Evolutionary conservation across 1,140 invertebrate genomes (phyloP), one percentile per base, ranked within the genome.

Genomic region (Drosophila kepulauana): DNA sequence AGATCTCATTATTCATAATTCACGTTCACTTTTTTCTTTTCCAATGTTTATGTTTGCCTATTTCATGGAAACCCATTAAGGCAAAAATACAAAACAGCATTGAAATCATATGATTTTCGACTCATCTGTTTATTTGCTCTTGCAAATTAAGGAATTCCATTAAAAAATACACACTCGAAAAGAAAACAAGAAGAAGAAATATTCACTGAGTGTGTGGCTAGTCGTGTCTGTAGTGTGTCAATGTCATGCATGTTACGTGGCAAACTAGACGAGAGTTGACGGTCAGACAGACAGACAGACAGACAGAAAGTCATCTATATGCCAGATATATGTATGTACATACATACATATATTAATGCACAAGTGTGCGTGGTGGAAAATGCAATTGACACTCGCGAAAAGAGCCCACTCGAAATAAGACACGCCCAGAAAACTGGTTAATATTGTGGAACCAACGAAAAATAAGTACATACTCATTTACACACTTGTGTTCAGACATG

Each of bases 341-440:
- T 1, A 38, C 10, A 33, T 48, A 20, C 16, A 35, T 7, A 1
- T 35, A 25, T 8, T 20, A 41, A 11, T 48, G 5, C 3, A 7
- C 28, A 13, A 45, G 8, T 65, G 0, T 51, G 8, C 11, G 8
- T 45, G 20, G 25, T 61, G 78, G 71, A 80, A 73, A 82, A 68
- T 80, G 74, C 81, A 85, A 78, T 74, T 81, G 74, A 56, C 82
- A 86, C 82, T 81, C 41, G 59, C 38, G 35, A 15, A 25, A 38
- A 69, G 61, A 69, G 68, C 68, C 68, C 81, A 84, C 81, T 85
- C 62, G 58, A 75, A 74, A 25, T 25, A 25, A 25, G 64, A 67
- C 4, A 6, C 7, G 13, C 62, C 54, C 41, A 59, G 30, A 65
- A 70, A 82, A 82, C 80, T 68, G 81, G 80, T 81, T 79, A 45